Evolutionary conservation across 1,140 invertebrate genomes (phyloP), one percentile per base, ranked within the genome.

Genomic region (Drosophila miranda): DNA sequence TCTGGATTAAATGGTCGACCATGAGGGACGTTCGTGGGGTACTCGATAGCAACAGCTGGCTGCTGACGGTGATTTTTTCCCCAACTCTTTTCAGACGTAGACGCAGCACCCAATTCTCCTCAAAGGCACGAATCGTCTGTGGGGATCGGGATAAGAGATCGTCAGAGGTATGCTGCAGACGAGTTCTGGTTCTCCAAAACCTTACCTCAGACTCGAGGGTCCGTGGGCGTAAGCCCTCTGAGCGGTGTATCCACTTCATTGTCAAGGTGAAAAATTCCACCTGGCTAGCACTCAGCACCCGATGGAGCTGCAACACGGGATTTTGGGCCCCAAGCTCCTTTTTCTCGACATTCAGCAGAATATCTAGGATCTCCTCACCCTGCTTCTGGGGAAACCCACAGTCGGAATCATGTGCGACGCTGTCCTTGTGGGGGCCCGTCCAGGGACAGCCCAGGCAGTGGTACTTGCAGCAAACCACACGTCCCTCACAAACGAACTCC

Each of bases 381-480:
- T 42, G 46, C 48, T 30, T 53, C 11, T 26, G 8, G 0, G 21
- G 9, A 19, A 55, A 4, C 0, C 0, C n/a, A 48, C 70, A 68
- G 34, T 4, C 5, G 0, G 7, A 7, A 23, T 61, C 52, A 6
- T 73, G 70, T n/a, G 45, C 6, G 7, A 11, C 19, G 4, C 28
- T 41, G 0, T 16, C 28, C 3, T 30, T 43, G 5, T 57, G 38
- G 3, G 14, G 38, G 16, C 66, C 53, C 6, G 23, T 6, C 71
- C 71, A 74, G 2, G 0, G 23, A 38, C 71, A 74, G 14, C 71
- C 71, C 38, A 74, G 49, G 13, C 54, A 54, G 8, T 49, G 64
- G 28, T 63, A 74, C 13, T 50, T n/a, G 23, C 71, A 74, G 0
- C 8, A 3, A 0, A 69, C 71, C 21, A 14, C 0, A 1, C 71